These are phyloP conservation scores for Tapirus indicus DNA, from an alignment of 2,797 vertebrate genomes.

Conservation along the genomic window DNA sequence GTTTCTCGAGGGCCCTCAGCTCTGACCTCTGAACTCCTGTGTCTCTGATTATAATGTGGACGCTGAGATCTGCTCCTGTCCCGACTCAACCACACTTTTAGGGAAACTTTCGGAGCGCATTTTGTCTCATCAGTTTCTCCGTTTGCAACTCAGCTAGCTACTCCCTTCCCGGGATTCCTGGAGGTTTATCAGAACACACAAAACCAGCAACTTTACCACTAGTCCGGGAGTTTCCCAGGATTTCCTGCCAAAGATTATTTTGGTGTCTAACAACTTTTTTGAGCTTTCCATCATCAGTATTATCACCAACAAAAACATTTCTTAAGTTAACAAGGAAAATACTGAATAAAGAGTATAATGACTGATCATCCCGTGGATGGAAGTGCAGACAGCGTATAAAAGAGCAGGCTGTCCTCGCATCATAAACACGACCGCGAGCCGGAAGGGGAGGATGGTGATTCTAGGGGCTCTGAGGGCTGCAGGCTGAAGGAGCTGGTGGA, in stretches of 20 bases:
- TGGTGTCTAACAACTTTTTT: slow-evolving; percentile 71
- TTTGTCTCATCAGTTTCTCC: slow-evolving; percentile 49
- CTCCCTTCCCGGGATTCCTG: slow-evolving; percentile 36
- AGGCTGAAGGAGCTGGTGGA: neutral
- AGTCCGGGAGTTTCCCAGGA: slow-evolving; percentile 80
- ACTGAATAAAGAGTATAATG: slow-evolving; percentile 51
- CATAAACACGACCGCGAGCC: neutral
- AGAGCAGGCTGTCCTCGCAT: neutral
- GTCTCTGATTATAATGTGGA: neutral
- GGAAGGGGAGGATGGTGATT: neutral
- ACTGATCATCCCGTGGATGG: neutral
- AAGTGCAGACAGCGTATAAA: neutral
- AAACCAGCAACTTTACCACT: slow-evolving; percentile 82
- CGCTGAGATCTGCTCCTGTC: neutral
- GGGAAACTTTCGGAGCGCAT: slow-evolving; percentile 39
- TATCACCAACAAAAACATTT: slow-evolving; percentile 66
- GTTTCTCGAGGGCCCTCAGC: neutral
- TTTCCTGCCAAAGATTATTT: slow-evolving; percentile 84
- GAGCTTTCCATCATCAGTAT: slow-evolving; percentile 65
- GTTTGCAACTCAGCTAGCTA: neutral
- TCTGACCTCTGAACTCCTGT: neutral
- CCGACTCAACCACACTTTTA: neutral
- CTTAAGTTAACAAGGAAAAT: slow-evolving; percentile 71
- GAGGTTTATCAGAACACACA: slow-evolving; percentile 64
- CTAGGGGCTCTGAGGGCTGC: neutral